Percentiles rank a stretch among this genome's conserved stretches.
These are phyloP conservation scores for Sanderia malayensis DNA, from an alignment of 30 jellyfish, hydroid and myxozoan species.

Conservation along the genomic window DNA sequence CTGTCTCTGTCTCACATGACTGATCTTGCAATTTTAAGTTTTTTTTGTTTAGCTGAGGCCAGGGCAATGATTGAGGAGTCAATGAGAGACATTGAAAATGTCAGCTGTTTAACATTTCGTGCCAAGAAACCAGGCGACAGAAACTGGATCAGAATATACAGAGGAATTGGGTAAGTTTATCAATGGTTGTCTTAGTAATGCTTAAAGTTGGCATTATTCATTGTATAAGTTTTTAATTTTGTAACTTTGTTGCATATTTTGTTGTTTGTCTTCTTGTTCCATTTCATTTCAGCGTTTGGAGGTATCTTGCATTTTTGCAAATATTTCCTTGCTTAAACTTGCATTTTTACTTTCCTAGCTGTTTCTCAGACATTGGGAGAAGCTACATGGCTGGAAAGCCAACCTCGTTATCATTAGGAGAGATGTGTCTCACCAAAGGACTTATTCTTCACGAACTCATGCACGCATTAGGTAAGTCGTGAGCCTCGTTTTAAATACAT, in stretches of 20 bases:
- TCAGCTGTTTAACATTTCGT: conserved; percentile 66
- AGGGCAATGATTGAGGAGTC: conserved; percentile 43
- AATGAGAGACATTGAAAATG: conserved; percentile 44
- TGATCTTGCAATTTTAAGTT: no score
- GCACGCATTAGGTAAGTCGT: conserved; percentile 70
- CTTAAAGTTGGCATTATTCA: no score
- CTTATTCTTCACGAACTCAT: conserved; percentile 66
- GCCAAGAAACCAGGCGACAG: conserved; percentile 32
- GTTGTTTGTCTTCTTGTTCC: no score
- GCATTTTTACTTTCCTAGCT: conserved; percentile 22
- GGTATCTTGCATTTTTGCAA: no score
- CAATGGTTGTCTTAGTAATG: no score
- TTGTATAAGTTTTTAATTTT: no score
- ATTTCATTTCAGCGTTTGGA: no score
- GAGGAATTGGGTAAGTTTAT: conserved; percentile 71
- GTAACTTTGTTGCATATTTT: no score
- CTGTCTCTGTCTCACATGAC: no score
- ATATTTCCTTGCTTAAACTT: no score
- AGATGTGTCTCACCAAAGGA: conserved; percentile 53
- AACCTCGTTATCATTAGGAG: conserved; percentile 69
- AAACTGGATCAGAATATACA: conserved; percentile 59
- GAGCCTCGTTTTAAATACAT: no score
- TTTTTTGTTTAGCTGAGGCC: conserved; percentile 31
- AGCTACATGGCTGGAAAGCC: conserved; percentile 35
- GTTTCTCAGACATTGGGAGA: conserved; percentile 82